Evolutionary conservation across 2,113 vertebrate genomes (phyloP).

Genomic region (Silurus meridionalis): DNA sequence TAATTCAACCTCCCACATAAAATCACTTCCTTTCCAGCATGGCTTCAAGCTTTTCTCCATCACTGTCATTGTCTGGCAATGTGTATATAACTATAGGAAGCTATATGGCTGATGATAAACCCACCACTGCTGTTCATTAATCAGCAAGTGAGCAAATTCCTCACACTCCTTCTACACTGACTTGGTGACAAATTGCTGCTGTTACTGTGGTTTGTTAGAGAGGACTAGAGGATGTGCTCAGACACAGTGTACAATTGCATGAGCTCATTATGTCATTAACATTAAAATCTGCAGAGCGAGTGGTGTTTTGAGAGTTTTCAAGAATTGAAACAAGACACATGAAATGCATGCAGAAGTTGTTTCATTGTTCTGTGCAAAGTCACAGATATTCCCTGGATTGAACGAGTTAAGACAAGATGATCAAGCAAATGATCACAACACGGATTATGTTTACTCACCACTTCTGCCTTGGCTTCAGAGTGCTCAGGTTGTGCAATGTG

Average conservation of each 20-base stretch:
- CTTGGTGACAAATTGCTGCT: conserved; percentile 59
- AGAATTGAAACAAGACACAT: background rate
- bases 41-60: conserved; percentile 4
- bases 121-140: conserved; percentile 43
- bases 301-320: conserved; percentile 11
- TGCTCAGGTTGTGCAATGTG: conserved; percentile 57
- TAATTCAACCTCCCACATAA: background rate
- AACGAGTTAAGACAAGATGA: conserved; percentile 31
- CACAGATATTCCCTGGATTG: conserved; percentile 36
- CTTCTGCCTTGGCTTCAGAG: conserved; percentile 64
- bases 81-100: conserved; percentile 19
- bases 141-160: conserved; percentile 58
- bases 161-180: conserved; percentile 54
- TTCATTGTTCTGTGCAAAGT: conserved; percentile 4
- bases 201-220: conserved; percentile 28
- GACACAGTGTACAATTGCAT: conserved; percentile 29
- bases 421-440: conserved; percentile 52
- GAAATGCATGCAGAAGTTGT: conserved; percentile 34
- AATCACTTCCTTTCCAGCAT: background rate
- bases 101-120: conserved; percentile 45
- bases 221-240: conserved; percentile 16
- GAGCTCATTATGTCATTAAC: conserved; percentile 26
- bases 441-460: conserved; percentile 68
- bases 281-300: conserved; percentile 25
- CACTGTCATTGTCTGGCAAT: conserved; percentile 33